A percentile compares a stretch with the other conserved stretches of the same genome.
Conservation (phyloP, 2,888 invertebrate species). For the Amiota communis region DNA sequence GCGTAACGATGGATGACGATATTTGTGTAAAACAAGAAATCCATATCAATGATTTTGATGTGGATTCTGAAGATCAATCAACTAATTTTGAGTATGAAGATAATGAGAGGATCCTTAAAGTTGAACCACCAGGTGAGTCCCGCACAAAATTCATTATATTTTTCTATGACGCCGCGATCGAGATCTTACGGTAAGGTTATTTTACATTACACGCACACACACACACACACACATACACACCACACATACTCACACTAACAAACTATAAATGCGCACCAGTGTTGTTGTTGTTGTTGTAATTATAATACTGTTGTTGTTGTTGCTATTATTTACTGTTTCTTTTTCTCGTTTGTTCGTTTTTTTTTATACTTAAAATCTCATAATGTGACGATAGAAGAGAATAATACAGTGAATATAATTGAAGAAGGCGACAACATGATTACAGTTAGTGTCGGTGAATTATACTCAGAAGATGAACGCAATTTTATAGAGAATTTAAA, state of each 20-base stretch:
- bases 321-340: too few relatives aligned
- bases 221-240: conserved; percentile 1
- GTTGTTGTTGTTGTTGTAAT: background rate
- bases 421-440: conserved; percentile 59
- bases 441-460: conserved; percentile 56
- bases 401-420: conserved; percentile 46
- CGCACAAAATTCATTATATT: too few relatives aligned
- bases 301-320: too few relatives aligned
- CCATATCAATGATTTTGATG: conserved; percentile 47
- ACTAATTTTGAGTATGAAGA: background rate
- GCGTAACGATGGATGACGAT: background rate
- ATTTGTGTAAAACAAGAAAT: conserved; percentile 46
- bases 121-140: too few relatives aligned
- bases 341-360: background rate
- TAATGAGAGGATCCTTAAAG: too few relatives aligned
- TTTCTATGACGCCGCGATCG: too few relatives aligned
- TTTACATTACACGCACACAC: too few relatives aligned
- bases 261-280: conserved; percentile 45
- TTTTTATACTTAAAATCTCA: background rate
- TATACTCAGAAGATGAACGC: conserved; percentile 55
- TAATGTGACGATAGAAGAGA: background rate
- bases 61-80: background rate
- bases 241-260: background rate
- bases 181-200: too few relatives aligned
- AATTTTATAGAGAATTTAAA: conserved; percentile 50